These are phyloP conservation scores for Meloidogyne floridensis DNA, from an alignment of 1,140 invertebrate genomes.

Conservation along the genomic window DNA sequence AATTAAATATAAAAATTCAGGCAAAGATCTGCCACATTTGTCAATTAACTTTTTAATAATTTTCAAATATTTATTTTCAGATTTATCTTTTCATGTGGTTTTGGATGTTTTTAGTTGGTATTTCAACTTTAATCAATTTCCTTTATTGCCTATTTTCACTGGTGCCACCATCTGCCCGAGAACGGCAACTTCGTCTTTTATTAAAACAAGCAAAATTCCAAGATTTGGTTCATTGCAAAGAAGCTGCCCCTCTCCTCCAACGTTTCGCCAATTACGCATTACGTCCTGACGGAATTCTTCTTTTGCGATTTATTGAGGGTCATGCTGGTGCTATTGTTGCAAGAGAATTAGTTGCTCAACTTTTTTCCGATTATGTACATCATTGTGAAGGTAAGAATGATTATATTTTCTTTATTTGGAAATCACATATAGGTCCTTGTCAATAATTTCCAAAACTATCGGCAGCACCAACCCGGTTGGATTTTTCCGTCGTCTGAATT, in stretches of 20 bases:
- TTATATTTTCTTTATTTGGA: too few species aligned
- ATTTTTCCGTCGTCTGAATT: too few species aligned
- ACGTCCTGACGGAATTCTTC: conserved; percentile 58
- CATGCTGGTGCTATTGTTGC: conserved; percentile 65
- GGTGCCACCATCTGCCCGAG: conserved; percentile 37
- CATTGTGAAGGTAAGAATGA: conserved; percentile 27
- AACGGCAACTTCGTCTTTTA: conserved; percentile 37
- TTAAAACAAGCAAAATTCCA: conserved; percentile 45
- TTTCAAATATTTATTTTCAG: conserved; percentile 52
- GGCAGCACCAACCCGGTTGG: too few species aligned
- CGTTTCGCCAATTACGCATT: conserved; percentile 54
- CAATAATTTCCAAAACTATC: too few species aligned
- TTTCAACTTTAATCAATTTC: conserved; percentile 62
- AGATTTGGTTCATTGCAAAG: conserved; percentile 31
- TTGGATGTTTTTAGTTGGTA: conserved; percentile 62
- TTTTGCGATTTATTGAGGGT: conserved; percentile 64
- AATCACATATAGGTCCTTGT: too few species aligned
- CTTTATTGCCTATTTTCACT: conserved; percentile 52
- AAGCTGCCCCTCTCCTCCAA: conserved; percentile 35
- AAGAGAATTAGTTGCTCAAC: conserved; percentile 43
- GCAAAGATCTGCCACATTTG: too few species aligned
- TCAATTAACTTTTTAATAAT: conserved; percentile 23
- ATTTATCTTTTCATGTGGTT: conserved; percentile 64
- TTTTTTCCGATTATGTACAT: conserved; percentile 48
- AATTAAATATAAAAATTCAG: conserved; percentile 56